Evolutionary conservation across 2,888 invertebrate species (phyloP).

Genomic region (Anagyrus pseudococci): DNA sequence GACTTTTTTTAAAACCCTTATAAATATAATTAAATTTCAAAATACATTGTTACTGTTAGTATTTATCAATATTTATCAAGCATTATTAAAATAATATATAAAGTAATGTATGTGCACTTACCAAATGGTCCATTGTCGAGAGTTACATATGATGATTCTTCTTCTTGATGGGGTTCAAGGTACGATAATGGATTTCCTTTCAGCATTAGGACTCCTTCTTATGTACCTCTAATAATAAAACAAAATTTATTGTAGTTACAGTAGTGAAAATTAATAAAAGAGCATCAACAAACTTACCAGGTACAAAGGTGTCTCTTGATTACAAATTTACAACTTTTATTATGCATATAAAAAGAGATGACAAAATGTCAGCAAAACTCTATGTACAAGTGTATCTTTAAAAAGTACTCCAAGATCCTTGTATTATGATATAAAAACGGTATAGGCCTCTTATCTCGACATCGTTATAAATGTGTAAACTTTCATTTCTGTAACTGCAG

Average conservation of each 20-base stretch:
- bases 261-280: neutral
- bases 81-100: neutral
- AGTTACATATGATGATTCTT: slow-evolving; percentile 59
- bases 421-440: slow-evolving; percentile 18
- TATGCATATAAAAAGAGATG: slow-evolving; percentile 20
- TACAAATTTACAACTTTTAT: slow-evolving; percentile 7
- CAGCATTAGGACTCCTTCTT: slow-evolving; percentile 59
- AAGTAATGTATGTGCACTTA: slow-evolving; percentile 37
- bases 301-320: slow-evolving; percentile 29
- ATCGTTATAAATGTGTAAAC: slow-evolving; percentile 11
- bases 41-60: neutral
- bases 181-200: slow-evolving; percentile 59
- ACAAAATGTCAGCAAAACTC: neutral
- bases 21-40: neutral
- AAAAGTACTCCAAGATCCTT: slow-evolving; percentile 11
- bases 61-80: neutral
- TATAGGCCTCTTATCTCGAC: slow-evolving; percentile 20
- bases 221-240: slow-evolving; percentile 50
- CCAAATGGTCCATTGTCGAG: slow-evolving; percentile 59
- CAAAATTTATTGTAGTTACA: neutral
- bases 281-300: slow-evolving; percentile 28
- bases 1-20: neutral
- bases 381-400: slow-evolving; percentile 16
- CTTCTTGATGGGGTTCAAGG: slow-evolving; percentile 57
- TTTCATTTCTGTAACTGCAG: slow-evolving; percentile 19